Conservation (phyloP, 1,140 invertebrate species). For the Pseudomyrmex pallidus region DNA sequence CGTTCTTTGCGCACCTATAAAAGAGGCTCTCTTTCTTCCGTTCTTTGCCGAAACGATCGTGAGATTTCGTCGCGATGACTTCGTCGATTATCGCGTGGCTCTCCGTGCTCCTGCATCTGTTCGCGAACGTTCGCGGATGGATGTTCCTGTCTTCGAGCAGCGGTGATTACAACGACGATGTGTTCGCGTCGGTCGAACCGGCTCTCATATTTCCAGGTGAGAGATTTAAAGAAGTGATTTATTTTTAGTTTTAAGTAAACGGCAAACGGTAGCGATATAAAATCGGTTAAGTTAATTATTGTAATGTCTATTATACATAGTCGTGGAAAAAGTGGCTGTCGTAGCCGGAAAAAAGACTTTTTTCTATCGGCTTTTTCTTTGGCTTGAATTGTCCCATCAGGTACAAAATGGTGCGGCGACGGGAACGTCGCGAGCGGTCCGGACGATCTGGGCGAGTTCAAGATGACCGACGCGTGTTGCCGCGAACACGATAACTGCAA, state of each 20-base stretch:
- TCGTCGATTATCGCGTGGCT: background rate
- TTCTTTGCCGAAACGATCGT: conserved; percentile 9
- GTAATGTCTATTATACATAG: background rate
- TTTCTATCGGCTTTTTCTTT: background rate
- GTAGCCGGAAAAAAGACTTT: background rate
- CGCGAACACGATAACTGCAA: conserved; percentile 91
- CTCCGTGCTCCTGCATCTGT: background rate
- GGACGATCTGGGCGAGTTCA: conserved; percentile 89
- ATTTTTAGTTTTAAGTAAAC: background rate
- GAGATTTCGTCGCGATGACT: conserved; percentile 30
- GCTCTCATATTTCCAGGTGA: conserved; percentile 68
- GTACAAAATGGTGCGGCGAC: conserved; percentile 90
- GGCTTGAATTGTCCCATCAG: conserved; percentile 70
- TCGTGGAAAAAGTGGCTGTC: background rate
- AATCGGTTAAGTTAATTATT: too few relatives aligned
- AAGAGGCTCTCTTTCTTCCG: background rate
- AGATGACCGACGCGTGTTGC: conserved; percentile 91
- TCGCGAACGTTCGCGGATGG: conserved; percentile 23
- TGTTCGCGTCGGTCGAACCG: background rate
- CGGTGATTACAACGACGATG: background rate
- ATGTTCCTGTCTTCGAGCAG: conserved; percentile 16
- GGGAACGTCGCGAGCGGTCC: conserved; percentile 89
- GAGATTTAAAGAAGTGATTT: background rate
- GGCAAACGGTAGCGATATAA: too few relatives aligned
- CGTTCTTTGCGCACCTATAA: conserved; percentile 2